phyloP scores from a whole-genome alignment of 2,888 invertebrate species.

The Galerucella calmariensis region DNA sequence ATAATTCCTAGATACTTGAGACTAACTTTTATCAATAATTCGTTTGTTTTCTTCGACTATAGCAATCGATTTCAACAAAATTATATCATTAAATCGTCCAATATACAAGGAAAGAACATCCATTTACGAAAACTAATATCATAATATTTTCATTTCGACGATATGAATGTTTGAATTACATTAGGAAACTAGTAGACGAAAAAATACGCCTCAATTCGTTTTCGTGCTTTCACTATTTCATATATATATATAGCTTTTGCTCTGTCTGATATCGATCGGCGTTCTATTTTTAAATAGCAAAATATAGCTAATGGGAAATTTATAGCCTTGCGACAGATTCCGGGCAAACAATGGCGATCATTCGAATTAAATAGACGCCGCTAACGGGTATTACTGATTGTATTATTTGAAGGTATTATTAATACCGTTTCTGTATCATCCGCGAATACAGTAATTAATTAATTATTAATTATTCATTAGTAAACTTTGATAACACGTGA shows the following conservation, averaged over 20 bases:
- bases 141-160: background rate
- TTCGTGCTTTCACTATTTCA: slow-evolving; percentile 20
- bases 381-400: background rate
- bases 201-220: background rate
- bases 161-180: slow-evolving; percentile 1
- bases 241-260: slow-evolving; percentile 8
- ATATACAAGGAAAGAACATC: background rate
- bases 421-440: background rate
- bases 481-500: no score
- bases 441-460: no score
- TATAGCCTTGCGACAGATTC: slow-evolving; percentile 30
- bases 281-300: slow-evolving; percentile 26
- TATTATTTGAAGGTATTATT: slow-evolving; percentile 17
- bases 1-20: no score
- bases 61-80: no score
- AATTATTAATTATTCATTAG: no score
- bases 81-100: no score
- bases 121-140: background rate
- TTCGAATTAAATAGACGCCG: slow-evolving; percentile 24
- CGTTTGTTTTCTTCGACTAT: no score
- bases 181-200: slow-evolving; percentile 7
- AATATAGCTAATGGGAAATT: slow-evolving; percentile 29
- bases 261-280: slow-evolving; percentile 17
- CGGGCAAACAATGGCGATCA: slow-evolving; percentile 16
- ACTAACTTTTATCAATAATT: no score